phyloP scores from a whole-genome alignment of 2,113 vertebrate genomes.

The Azemiops feae region DNA sequence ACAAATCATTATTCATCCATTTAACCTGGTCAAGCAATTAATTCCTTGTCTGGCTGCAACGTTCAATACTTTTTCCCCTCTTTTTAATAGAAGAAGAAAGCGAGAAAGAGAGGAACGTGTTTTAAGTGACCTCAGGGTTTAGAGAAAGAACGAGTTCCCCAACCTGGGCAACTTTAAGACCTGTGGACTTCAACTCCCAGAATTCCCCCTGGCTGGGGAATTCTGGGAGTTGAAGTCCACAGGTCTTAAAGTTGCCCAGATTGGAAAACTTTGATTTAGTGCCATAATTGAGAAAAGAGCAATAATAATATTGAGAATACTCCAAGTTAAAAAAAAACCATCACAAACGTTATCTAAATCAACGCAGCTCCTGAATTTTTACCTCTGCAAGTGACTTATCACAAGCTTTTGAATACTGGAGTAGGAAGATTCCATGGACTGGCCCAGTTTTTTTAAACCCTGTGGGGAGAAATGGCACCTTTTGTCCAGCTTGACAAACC shows the following conservation, averaged over 20 bases:
- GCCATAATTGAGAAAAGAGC: not conserved
- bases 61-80: not conserved
- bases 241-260: no score
- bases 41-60: not conserved
- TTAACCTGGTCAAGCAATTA: not conserved
- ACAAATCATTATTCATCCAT: not conserved
- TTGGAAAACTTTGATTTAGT: no score
- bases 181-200: no score
- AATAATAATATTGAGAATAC: not conserved
- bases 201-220: no score
- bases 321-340: not conserved
- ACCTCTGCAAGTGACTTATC: constrained; percentile 98
- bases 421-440: constrained; percentile 96
- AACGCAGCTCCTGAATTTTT: constrained; percentile 13
- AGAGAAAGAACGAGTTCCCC: not conserved
- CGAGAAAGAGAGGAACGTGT: not conserved
- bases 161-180: no score
- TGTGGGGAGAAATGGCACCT: constrained; percentile 53
- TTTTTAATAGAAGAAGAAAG: not conserved
- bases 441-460: constrained; percentile 97
- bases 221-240: no score
- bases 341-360: not conserved
- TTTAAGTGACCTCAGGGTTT: not conserved
- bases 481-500: not conserved
- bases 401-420: constrained; percentile 97